Evolutionary conservation across 2,113 vertebrate species (phyloP).

Genomic region (Hyperoodon ampullatus): DNA sequence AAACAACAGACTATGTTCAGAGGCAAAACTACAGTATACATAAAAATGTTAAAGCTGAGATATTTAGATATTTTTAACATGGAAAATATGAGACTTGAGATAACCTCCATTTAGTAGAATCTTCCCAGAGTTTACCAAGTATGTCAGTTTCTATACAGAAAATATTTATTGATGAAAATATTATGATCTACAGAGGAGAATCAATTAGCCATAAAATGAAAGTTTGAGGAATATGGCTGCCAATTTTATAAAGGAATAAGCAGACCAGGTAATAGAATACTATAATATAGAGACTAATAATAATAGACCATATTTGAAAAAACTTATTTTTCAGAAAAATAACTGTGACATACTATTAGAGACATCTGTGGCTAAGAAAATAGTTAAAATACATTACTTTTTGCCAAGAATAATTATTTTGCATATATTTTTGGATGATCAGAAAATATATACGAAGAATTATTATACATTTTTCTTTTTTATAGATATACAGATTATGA

Average conservation of each 20-base stretch:
- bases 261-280: neutral
- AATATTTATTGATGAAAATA: slow-evolving; percentile 5
- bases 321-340: neutral
- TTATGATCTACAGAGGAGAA: neutral
- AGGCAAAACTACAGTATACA: neutral
- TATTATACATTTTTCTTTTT: neutral
- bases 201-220: neutral
- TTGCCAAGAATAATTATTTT: neutral
- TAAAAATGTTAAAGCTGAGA: neutral
- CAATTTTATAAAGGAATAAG: neutral
- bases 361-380: neutral
- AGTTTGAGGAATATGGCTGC: neutral
- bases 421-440: neutral
- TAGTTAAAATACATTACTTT: neutral
- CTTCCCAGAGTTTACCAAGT: neutral
- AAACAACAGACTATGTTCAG: neutral
- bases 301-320: neutral
- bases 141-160: neutral
- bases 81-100: neutral
- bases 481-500: neutral
- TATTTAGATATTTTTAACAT: neutral
- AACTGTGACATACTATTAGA: neutral
- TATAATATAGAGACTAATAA: neutral
- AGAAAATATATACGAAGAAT: neutral
- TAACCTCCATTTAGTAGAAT: neutral